Evolutionary conservation across 2,888 invertebrate species (phyloP), one percentile per base, ranked within the genome.

Genomic region (Antheraea assamensis): DNA sequence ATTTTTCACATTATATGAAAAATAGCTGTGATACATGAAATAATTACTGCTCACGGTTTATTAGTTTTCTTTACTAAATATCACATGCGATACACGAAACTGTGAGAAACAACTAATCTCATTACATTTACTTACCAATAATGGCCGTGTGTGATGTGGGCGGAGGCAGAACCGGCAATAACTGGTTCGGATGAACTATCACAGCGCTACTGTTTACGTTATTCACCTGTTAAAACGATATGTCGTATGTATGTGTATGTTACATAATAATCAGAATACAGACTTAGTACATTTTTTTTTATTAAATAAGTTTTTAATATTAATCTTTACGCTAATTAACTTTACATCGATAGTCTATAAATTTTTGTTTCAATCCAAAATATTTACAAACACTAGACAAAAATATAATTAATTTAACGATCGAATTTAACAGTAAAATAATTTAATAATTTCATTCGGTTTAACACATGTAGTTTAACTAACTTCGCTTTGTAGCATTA

Each of bases 141-240:
- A 94, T 94, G 72, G 91, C 88, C 2, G 94, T 92, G 81, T 94
- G 94, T 17, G 92, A 91, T 8, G 92, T 92, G 7, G 94, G 94
- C 68, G 95, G 95, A 27, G 97, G 97, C 82, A 97, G 86, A 52
- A 97, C 96, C 27, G 97, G 97, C 80, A 98, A 93, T 83, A 98
- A 91, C 87, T 98, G 97, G 77, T 96, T 97, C 49, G 97, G 97
- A 83, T 97, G 97, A 72, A 97, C 97, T 86, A 97, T 98, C 74
- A 97, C 97, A 74, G 97, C 97, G 85, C 93, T 94, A 76, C 83
- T 92, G 81, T 90, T 92, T 58, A 91, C 85, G 77, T 90, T 93
- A 78, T 92, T 93, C 75, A 92, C 83, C 93, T 94, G 83, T 2
- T 82, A 82, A 71, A 73, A 24, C 15, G 27, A 30, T 2, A 52